phyloP scores from a whole-genome alignment of 2,888 invertebrate genomes.

The Drosophila mimetica region DNA sequence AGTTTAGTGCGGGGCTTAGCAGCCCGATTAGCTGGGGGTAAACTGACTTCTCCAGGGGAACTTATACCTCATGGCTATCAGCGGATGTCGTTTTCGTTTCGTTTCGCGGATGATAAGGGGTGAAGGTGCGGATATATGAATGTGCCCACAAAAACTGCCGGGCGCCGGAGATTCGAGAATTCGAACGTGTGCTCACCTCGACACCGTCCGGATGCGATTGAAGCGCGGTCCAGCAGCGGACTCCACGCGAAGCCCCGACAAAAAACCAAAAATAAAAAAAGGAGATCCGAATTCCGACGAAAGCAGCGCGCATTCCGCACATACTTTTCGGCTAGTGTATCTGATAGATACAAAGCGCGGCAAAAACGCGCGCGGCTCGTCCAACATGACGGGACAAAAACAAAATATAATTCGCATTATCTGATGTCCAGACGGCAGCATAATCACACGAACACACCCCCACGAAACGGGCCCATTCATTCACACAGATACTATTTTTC shows the following conservation, averaged over 20 bases:
- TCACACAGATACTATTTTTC: conserved; percentile 35
- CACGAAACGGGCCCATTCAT: conserved; percentile 14
- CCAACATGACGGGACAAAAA: conserved; percentile 44
- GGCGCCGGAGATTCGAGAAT: conserved; percentile 8
- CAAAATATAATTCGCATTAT: conserved; percentile 45
- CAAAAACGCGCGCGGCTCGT: conserved; percentile 17
- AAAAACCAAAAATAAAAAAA: neutral
- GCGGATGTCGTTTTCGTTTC: neutral
- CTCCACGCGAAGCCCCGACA: conserved; percentile 9
- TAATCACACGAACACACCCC: conserved; percentile 29
- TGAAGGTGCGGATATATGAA: neutral
- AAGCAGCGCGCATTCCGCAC: conserved; percentile 51
- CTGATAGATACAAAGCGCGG: conserved; percentile 36
- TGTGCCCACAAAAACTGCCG: neutral
- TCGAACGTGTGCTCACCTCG: conserved; percentile 34
- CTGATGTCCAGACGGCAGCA: conserved; percentile 48
- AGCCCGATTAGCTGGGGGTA: conserved; percentile 12
- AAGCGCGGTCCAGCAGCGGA: conserved; percentile 19
- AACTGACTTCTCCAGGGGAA: conserved; percentile 7
- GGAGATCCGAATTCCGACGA: conserved; percentile 2
- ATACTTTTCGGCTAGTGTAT: conserved; percentile 53
- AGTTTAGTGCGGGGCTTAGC: conserved; percentile 17
- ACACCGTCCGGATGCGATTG: conserved; percentile 36
- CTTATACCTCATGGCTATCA: conserved; percentile 16
- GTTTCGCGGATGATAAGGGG: conserved; percentile 8